These are phyloP conservation scores for Halictus rubicundus DNA, from an alignment of 1,140 invertebrate genomes.

Conservation along the genomic window DNA sequence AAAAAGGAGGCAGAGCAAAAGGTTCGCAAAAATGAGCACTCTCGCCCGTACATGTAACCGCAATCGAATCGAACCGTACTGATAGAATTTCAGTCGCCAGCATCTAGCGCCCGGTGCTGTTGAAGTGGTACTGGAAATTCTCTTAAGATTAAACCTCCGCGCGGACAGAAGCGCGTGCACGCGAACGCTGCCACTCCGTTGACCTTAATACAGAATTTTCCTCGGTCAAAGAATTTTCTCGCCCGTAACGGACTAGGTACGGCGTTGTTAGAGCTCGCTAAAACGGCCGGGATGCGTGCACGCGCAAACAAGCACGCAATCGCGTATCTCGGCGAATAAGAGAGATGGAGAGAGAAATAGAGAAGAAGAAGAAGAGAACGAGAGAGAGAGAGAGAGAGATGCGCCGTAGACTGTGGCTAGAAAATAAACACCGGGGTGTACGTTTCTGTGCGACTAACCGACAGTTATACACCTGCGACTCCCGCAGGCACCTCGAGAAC, in stretches of 20 bases:
- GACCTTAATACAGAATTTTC: slow-evolving; percentile 17
- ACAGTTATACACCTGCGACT: slow-evolving; percentile 23
- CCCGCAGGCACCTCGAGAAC: not conserved
- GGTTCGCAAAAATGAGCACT: not conserved
- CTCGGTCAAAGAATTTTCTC: not conserved
- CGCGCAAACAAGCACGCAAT: slow-evolving; percentile 12
- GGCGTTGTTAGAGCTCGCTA: slow-evolving; percentile 2
- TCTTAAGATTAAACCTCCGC: not conserved
- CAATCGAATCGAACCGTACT: not conserved
- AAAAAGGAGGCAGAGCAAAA: not conserved
- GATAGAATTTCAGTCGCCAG: not conserved
- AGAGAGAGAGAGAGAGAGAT: not conserved
- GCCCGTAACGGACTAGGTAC: not conserved
- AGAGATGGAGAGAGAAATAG: too few species aligned
- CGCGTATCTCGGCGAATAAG: not conserved
- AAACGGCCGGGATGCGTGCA: not conserved
- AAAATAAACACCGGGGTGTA: slow-evolving; percentile 24
- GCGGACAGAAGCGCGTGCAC: too few species aligned
- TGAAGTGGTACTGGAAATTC: not conserved
- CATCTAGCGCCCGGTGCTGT: not conserved
- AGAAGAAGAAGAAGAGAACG: too few species aligned
- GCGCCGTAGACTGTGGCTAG: slow-evolving; percentile 8
- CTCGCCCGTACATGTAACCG: not conserved
- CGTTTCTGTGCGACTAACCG: slow-evolving; percentile 22
- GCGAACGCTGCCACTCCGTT: not conserved